Percentiles rank a stretch among this genome's conserved stretches.
Conservation (phyloP, 2,888 invertebrate genomes). For the Oegoconia quadripuncta region DNA sequence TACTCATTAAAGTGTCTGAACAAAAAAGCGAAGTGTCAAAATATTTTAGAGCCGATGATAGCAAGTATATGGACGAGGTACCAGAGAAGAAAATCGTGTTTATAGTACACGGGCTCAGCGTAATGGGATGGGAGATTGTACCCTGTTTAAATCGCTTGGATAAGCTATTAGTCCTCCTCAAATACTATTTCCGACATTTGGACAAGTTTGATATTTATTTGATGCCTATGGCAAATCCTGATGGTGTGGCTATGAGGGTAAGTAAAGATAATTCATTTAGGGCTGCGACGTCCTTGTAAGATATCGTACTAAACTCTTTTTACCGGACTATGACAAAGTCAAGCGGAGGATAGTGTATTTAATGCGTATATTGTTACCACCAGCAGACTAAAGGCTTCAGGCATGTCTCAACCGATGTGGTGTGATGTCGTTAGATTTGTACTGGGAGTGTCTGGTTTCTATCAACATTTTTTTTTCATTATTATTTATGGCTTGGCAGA, state of each 20-base stretch:
- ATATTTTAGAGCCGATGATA: constrained; percentile 34
- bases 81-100: constrained; percentile 59
- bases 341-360: too few species aligned
- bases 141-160: constrained; percentile 29
- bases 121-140: constrained; percentile 38
- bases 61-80: constrained; percentile 45
- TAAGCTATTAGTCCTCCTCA: too few species aligned
- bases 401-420: too few species aligned
- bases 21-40: constrained; percentile 11
- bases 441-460: too few species aligned
- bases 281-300: too few species aligned
- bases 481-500: too few species aligned
- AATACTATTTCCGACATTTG: constrained; percentile 47
- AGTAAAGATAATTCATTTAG: neutral
- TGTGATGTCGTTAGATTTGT: too few species aligned
- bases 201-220: constrained; percentile 61
- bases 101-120: constrained; percentile 57
- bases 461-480: too few species aligned
- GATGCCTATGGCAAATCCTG: constrained; percentile 67
- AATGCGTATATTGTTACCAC: too few species aligned
- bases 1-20: constrained; percentile 43
- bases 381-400: too few species aligned
- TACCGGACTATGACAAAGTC: too few species aligned
- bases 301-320: too few species aligned
- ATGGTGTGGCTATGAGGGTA: constrained; percentile 35